Evolutionary conservation across 1,140 invertebrate species (phyloP).

Genomic region (Euwallacea similis): DNA sequence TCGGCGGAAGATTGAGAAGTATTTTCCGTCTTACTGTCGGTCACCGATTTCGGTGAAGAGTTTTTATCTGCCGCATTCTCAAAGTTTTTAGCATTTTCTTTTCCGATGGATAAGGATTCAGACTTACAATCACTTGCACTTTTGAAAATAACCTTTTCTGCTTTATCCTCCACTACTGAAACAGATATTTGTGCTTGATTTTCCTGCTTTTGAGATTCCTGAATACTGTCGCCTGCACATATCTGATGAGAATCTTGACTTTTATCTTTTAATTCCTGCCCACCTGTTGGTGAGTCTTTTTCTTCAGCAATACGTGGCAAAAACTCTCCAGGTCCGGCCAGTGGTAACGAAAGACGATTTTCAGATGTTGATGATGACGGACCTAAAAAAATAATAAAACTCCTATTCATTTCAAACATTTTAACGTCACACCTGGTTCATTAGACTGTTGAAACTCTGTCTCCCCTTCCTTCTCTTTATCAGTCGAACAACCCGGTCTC

Average conservation of each 20-base stretch:
- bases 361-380: conserved; percentile 36
- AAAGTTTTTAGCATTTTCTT: not conserved
- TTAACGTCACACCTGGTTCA: conserved; percentile 28
- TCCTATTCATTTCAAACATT: not conserved
- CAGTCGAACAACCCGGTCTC: conserved; percentile 48
- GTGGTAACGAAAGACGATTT: conserved; percentile 53
- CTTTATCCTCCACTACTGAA: not conserved
- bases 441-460: conserved; percentile 34
- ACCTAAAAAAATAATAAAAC: not conserved
- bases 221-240: not conserved
- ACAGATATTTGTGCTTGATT: not conserved
- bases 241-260: not conserved
- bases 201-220: not conserved
- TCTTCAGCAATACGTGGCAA: conserved; percentile 78
- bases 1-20: not conserved
- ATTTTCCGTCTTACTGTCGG: not conserved
- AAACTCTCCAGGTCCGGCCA: conserved; percentile 57
- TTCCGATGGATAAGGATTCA: not conserved
- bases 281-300: conserved; percentile 76
- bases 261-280: conserved; percentile 5
- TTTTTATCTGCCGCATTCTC: not conserved
- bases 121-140: not conserved
- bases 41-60: too few species aligned
- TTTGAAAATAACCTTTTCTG: not conserved
- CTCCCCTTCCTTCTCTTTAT: conserved; percentile 46